Evolutionary conservation across 1,140 invertebrate species (phyloP), one percentile per base, ranked within the genome.

Genomic region (Drosophila pachea): DNA sequence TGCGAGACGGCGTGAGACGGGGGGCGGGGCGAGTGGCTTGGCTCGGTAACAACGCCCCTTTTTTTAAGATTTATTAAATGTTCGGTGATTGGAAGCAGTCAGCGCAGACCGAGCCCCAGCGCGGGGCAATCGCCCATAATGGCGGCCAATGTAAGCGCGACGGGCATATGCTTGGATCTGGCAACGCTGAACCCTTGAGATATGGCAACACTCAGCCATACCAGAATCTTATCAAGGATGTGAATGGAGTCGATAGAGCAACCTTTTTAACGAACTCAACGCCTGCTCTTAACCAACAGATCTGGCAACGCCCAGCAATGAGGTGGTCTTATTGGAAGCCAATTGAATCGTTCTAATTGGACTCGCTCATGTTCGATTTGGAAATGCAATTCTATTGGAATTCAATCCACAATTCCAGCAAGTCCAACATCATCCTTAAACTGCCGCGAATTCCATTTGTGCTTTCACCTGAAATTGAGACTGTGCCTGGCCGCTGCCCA

Each of bases 11-110:
- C n/a, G n/a, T n/a, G n/a, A n/a, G n/a, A n/a, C n/a, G n/a, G n/a
- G n/a, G n/a, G n/a, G 40, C 40, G 40, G 14, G 40, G 50, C 54
- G 32, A 33, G 43, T 75, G 36, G 32, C 16, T 68, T 32, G 12
- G 47, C 47, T 66, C 40, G 31, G 38, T 36, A 35, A 67, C 38
- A 64, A 71, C 71, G 71, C 62, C 75, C 75, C 71, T 76, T 62
- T 62, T 68, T 66, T 66, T 50, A 65, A 52, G 71, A 71, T 74
- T 74, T 78, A 71, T 78, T 74, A 63, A 74, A 67, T 74, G 70
- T 67, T 66, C 58, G 61, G 66, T 36, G 66, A 78, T 74, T 74
- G 76, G 65, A 77, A 69, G 61, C 40, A 73, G 56, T 55, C 55
- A 71, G n/a, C 40, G 55, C 33, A 29, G 38, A 42, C 35, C 31